Conservation (phyloP, 2,797 vertebrate genomes). For the Miichthys miiuy region DNA sequence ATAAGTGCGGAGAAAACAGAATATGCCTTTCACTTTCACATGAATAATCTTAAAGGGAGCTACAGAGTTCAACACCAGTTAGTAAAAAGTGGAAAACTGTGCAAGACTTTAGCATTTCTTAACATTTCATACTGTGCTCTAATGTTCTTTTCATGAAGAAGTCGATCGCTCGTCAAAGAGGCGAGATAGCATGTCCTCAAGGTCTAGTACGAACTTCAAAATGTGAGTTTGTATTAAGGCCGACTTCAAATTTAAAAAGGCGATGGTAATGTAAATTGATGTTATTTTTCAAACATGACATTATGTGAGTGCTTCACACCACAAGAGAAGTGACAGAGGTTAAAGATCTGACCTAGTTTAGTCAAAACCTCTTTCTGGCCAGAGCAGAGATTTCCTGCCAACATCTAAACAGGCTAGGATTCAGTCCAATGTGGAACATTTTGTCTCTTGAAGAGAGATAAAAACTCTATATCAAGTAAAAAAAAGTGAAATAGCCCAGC, state of each 20-base stretch:
- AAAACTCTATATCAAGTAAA: background rate
- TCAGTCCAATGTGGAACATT: background rate
- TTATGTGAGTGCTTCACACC: conserved; percentile 2
- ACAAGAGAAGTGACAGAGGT: background rate
- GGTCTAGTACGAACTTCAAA: background rate
- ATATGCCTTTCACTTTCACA: background rate
- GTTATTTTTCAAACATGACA: background rate
- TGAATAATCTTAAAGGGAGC: background rate
- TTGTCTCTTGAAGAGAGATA: background rate
- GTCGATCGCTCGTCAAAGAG: background rate
- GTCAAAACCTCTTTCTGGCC: background rate
- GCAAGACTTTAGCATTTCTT: background rate
- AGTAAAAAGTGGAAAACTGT: background rate
- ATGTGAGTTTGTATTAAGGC: background rate
- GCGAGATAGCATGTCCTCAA: background rate
- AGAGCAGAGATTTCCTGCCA: background rate
- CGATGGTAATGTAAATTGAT: background rate
- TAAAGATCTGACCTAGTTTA: conserved; percentile 4
- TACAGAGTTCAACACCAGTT: background rate
- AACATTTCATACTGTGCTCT: too few relatives aligned
- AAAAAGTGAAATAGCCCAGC: background rate
- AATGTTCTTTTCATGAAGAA: background rate
- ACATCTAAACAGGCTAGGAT: background rate
- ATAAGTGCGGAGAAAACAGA: background rate
- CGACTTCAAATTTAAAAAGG: background rate